These are phyloP conservation scores for Mesembrinibis cayennensis DNA, from an alignment of 2,113 vertebrate species.

Conservation along the genomic window DNA sequence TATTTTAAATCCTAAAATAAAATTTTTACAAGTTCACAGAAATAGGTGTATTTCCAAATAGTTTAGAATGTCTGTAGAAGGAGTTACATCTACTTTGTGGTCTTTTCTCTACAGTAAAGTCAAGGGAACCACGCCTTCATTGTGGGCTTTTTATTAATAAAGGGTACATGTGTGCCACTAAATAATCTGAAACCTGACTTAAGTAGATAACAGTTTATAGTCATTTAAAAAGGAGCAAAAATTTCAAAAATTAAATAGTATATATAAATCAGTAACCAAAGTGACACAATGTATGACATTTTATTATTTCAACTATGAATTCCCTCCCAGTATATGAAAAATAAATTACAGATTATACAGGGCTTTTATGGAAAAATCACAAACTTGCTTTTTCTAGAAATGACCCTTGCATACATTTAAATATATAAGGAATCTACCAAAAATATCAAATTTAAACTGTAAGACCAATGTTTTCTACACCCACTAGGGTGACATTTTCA, in stretches of 20 bases:
- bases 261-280: not conserved
- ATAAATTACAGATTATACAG: not conserved
- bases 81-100: not conserved
- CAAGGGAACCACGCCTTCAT: not conserved
- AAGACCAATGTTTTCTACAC: not conserved
- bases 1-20: not conserved
- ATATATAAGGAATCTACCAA: not conserved
- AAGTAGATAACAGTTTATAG: not conserved
- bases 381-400: not conserved
- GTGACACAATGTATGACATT: not conserved
- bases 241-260: not conserved
- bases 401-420: not conserved
- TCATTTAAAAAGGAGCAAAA: not conserved
- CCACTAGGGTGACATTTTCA: not conserved
- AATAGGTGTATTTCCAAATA: not conserved
- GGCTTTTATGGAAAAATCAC: not conserved
- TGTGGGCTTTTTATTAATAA: not conserved
- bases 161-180: not conserved
- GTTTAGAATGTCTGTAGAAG: not conserved
- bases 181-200: not conserved
- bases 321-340: not conserved
- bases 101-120: not conserved
- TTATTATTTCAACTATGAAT: not conserved
- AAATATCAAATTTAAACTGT: not conserved
- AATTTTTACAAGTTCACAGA: not conserved